Conservation (phyloP, 2,797 vertebrate genomes). For the Cryptoblepharus egeriae region DNA sequence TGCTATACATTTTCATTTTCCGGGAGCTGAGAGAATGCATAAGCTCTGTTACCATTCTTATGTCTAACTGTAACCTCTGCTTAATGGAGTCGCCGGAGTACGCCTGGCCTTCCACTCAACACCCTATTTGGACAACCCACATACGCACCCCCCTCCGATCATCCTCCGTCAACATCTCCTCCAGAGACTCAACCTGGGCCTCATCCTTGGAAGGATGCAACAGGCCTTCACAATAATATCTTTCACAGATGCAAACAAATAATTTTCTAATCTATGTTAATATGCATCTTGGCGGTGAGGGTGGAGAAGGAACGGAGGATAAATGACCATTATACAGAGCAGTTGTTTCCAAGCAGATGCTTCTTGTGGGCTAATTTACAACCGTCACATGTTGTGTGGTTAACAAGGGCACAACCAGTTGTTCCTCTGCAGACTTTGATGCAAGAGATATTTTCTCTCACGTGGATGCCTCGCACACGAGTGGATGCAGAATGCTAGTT, state of each 20-base stretch:
- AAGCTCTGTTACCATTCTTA: slow-evolving; percentile 69
- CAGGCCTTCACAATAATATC: not conserved
- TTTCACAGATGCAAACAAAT: not conserved
- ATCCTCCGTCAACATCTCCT: not conserved
- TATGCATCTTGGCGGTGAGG: not conserved
- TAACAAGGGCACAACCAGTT: not conserved
- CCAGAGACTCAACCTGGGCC: not conserved
- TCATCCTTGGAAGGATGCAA: slow-evolving; percentile 19
- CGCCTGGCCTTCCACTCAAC: slow-evolving; percentile 46
- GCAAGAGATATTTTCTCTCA: slow-evolving; percentile 5
- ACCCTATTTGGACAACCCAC: slow-evolving; percentile 34
- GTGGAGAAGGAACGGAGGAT: not conserved
- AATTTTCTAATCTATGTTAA: not conserved
- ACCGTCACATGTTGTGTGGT: not conserved
- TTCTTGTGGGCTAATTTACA: slow-evolving; percentile 25
- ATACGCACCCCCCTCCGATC: not conserved
- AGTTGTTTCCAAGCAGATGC: slow-evolving; percentile 30
- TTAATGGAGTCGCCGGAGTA: slow-evolving; percentile 77
- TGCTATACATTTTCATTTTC: slow-evolving; percentile 75
- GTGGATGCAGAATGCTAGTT: not conserved
- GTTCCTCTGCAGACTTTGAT: not conserved
- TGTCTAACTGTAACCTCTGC: slow-evolving; percentile 74
- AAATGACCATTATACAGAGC: slow-evolving; percentile 32
- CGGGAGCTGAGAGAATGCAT: slow-evolving; percentile 78
- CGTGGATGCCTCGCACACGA: not conserved